Percentiles rank a stretch among this genome's conserved stretches.
Conservation (phyloP, 1,140 invertebrate genomes). For the Agrypnia vestita region DNA sequence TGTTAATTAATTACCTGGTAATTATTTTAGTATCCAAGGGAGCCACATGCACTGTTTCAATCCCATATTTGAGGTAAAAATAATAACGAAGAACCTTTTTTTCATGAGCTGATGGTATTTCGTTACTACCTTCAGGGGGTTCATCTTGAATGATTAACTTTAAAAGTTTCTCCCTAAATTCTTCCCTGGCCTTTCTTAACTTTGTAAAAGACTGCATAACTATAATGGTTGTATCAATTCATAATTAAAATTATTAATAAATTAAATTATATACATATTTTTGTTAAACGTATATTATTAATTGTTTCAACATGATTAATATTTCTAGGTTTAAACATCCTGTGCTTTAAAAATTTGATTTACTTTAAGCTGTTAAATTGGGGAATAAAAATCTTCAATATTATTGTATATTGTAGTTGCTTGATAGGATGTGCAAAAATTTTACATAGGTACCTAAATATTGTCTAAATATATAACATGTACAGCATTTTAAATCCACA, state of each 20-base stretch:
- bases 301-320: no score
- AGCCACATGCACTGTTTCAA: constrained; percentile 89
- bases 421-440: no score
- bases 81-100: constrained; percentile 87
- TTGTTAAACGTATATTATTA: no score
- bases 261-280: no score
- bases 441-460: no score
- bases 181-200: constrained; percentile 83
- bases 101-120: constrained; percentile 76
- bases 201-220: constrained; percentile 77
- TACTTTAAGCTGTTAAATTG: no score
- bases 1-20: constrained; percentile 66
- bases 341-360: no score
- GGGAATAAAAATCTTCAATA: no score
- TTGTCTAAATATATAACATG: background rate
- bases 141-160: constrained; percentile 78
- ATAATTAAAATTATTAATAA: no score
- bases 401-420: no score
- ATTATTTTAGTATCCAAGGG: constrained; percentile 80
- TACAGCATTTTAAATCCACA: background rate
- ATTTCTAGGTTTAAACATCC: no score
- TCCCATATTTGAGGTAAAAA: constrained; percentile 91
- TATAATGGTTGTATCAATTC: constrained; percentile 50
- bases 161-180: constrained; percentile 86
- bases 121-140: constrained; percentile 63